Evolutionary conservation across 2,797 vertebrate species (phyloP).

Genomic region (Morelia viridis): DNA sequence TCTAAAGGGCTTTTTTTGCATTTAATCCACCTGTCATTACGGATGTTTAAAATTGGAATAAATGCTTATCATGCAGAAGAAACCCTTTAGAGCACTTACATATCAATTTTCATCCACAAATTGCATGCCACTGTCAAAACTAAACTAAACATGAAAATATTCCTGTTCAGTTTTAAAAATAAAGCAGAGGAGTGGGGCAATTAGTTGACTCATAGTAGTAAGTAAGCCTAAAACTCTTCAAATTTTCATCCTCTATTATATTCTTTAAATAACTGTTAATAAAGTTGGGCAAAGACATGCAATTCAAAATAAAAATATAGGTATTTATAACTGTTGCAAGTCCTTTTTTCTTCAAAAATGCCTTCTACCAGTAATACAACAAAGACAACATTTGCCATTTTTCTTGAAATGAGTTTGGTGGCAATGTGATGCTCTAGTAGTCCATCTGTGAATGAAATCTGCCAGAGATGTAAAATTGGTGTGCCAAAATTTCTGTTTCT

Average conservation of each 20-base stretch:
- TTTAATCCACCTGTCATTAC: conserved; percentile 64
- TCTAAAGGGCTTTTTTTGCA: conserved; percentile 51
- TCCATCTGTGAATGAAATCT: conserved; percentile 4
- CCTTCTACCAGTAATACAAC: neutral
- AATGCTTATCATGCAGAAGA: conserved; percentile 46
- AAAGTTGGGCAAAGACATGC: neutral
- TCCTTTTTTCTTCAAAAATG: neutral
- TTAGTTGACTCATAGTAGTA: neutral
- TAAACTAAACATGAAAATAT: conserved; percentile 26
- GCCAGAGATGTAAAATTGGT: neutral
- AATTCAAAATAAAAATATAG: neutral
- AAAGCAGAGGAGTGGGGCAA: neutral
- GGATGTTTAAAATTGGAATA: conserved; percentile 56
- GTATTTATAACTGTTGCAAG: neutral
- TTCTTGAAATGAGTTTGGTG: neutral
- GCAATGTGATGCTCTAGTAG: neutral
- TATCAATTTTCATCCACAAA: conserved; percentile 45
- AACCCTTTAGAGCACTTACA: conserved; percentile 38
- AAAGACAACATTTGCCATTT: neutral
- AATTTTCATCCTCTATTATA: neutral
- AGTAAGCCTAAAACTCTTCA: neutral
- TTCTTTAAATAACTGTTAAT: neutral
- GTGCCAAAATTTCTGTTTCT: neutral
- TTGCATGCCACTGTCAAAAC: conserved; percentile 25
- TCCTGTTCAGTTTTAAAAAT: neutral